phyloP scores from a whole-genome alignment of 2,888 invertebrate species.

The Perizoma flavofasciatum region DNA sequence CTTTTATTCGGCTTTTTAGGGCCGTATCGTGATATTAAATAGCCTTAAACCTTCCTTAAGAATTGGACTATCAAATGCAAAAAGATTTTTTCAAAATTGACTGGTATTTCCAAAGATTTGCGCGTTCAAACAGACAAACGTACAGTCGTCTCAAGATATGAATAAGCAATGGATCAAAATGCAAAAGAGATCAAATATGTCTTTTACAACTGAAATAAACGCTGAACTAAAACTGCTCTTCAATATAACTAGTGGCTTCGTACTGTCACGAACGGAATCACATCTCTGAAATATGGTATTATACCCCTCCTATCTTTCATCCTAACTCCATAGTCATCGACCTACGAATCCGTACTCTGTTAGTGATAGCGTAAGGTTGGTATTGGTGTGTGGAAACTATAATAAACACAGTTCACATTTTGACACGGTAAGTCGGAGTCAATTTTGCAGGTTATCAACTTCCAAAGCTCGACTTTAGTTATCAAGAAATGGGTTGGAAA shows the following conservation, averaged over 20 bases:
- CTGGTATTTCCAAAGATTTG: too few species aligned
- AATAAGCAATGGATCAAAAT: neutral
- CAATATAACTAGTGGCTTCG: conserved; percentile 36
- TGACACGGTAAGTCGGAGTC: conserved; percentile 42
- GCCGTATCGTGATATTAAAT: too few species aligned
- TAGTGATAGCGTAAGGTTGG: neutral
- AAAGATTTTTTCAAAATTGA: too few species aligned
- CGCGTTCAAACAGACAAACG: too few species aligned
- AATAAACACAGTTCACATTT: conserved; percentile 42
- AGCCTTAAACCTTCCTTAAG: too few species aligned
- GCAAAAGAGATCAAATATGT: conserved; percentile 4
- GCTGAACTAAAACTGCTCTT: conserved; percentile 24
- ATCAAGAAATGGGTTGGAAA: conserved; percentile 46
- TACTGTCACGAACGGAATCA: conserved; percentile 50
- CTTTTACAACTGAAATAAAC: conserved; percentile 1
- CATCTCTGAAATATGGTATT: conserved; percentile 50
- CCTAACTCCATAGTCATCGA: conserved; percentile 8
- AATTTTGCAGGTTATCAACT: conserved; percentile 43
- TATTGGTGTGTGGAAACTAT: conserved; percentile 33
- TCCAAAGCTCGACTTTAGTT: conserved; percentile 44
- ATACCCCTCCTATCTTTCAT: conserved; percentile 23
- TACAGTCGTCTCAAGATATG: too few species aligned
- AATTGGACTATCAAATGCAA: too few species aligned
- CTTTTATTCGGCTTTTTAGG: too few species aligned
- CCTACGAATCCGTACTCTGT: conserved; percentile 20